Evolutionary conservation across 2,113 vertebrate genomes (phyloP).

Genomic region (Cyanoramphus novaezelandiae): DNA sequence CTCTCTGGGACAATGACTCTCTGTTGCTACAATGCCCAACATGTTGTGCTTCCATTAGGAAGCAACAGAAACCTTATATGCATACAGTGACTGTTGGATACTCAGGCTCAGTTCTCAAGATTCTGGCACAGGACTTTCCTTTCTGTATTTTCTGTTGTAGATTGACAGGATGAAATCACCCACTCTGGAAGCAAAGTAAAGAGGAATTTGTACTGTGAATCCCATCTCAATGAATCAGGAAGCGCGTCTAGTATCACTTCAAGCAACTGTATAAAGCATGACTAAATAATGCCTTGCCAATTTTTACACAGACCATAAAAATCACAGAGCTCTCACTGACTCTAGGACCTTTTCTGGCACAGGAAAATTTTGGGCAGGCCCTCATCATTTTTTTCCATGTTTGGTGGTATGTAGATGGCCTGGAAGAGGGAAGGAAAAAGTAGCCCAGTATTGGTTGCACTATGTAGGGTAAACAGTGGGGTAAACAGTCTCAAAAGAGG

Average conservation of each 20-base stretch:
- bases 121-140: not conserved
- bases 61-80: not conserved
- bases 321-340: not conserved
- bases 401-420: not conserved
- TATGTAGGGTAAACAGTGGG: not conserved
- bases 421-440: not conserved
- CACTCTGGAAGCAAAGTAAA: not conserved
- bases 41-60: conserved; percentile 1
- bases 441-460: not conserved
- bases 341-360: not conserved
- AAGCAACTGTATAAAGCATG: not conserved
- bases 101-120: not conserved
- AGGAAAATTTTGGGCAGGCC: not conserved
- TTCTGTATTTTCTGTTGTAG: not conserved
- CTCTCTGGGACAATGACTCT: conserved; percentile 21
- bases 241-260: not conserved
- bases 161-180: not conserved
- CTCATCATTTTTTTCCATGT: not conserved
- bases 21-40: conserved; percentile 34
- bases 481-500: not conserved
- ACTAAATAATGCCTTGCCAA: not conserved
- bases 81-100: not conserved
- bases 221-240: not conserved
- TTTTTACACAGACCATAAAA: not conserved
- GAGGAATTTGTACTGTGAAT: not conserved